These are phyloP conservation scores for Himalopsyche phryganea DNA, from an alignment of 1,140 invertebrate species.

Conservation along the genomic window DNA sequence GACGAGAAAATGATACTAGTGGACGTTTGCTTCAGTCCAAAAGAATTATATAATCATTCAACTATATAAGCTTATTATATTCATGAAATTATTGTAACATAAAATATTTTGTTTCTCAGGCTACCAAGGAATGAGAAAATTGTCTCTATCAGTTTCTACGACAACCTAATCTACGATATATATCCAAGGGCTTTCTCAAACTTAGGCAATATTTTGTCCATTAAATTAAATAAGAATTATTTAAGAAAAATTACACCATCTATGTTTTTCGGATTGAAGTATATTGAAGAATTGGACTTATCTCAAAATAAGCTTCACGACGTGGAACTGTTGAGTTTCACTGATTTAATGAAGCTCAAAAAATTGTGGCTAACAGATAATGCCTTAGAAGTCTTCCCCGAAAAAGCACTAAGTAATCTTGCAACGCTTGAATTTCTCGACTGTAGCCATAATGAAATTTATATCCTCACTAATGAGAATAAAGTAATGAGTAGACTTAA, in stretches of 20 bases:
- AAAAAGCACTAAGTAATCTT: conserved; percentile 40
- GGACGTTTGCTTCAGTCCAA: no score
- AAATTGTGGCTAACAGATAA: conserved; percentile 45
- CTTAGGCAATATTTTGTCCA: conserved; percentile 40
- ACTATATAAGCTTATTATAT: no score
- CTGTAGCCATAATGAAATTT: conserved; percentile 46
- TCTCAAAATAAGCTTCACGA: conserved; percentile 51
- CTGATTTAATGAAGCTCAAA: conserved; percentile 39
- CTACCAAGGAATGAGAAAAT: conserved; percentile 44
- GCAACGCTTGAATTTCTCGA: conserved; percentile 42
- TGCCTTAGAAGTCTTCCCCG: conserved; percentile 40
- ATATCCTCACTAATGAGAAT: conserved; percentile 38
- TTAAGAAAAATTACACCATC: conserved; percentile 43
- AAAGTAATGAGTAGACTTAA: not conserved
- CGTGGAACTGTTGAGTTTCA: conserved; percentile 43
- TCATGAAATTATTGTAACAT: no score
- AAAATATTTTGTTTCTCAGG: no score
- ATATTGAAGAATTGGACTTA: conserved; percentile 48
- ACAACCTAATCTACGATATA: conserved; percentile 45
- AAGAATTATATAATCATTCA: no score
- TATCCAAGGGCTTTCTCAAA: conserved; percentile 47
- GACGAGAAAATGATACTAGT: no score
- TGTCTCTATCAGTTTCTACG: conserved; percentile 42
- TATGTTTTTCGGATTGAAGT: conserved; percentile 44
- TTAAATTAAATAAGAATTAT: conserved; percentile 45